These are phyloP conservation scores for Cryptocephalus primarius DNA, from an alignment of 2,888 invertebrate genomes.

Conservation along the genomic window DNA sequence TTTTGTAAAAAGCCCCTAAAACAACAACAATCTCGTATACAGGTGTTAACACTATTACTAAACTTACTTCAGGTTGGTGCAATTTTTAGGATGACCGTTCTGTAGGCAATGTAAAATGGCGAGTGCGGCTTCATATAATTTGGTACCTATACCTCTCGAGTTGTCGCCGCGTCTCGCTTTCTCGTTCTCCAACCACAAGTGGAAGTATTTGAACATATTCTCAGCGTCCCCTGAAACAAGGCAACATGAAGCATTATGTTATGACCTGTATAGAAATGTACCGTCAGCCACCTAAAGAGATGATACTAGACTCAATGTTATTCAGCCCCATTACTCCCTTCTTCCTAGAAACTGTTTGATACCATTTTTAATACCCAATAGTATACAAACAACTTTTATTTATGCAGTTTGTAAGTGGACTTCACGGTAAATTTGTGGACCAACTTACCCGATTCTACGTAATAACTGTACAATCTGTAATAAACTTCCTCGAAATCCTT, in stretches of 20 bases:
- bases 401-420: too few relatives aligned
- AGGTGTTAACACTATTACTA: not conserved
- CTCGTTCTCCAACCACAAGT: conserved; percentile 26
- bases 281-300: too few relatives aligned
- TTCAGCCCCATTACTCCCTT: too few relatives aligned
- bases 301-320: not conserved
- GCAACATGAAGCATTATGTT: not conserved
- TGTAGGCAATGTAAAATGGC: conserved; percentile 26
- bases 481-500: conserved; percentile 35
- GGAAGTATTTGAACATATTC: conserved; percentile 28
- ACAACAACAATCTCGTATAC: conserved; percentile 4
- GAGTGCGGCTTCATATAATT: conserved; percentile 26
- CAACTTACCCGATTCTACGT: conserved; percentile 39
- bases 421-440: too few relatives aligned
- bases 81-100: conserved; percentile 24
- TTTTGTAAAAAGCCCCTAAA: conserved; percentile 25
- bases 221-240: conserved; percentile 22
- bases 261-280: not conserved
- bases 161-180: conserved; percentile 24
- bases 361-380: not conserved
- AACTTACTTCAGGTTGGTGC: conserved; percentile 24
- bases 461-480: conserved; percentile 40
- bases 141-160: conserved; percentile 24
- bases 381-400: too few relatives aligned
- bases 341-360: not conserved